Base-by-base conservation (phyloP, 2,113 vertebrate genomes). In the Bambusicola thoracicus region DNA sequence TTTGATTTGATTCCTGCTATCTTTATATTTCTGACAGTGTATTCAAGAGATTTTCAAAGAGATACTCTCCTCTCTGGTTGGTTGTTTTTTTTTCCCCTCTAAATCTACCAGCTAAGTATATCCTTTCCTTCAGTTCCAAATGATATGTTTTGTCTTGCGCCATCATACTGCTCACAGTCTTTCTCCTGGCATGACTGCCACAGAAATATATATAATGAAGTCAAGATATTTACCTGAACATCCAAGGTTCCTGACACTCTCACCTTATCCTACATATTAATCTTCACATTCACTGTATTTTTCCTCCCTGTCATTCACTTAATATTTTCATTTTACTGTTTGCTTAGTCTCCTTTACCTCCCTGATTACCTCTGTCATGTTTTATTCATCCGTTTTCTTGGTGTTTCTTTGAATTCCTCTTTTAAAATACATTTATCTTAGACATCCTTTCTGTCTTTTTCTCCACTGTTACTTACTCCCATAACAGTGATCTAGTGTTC, bases 281-380 rank as follows among this genome's bases (percentile, higher is more conserved):
- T 83, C 91, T 91, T 67, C 70, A 89, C 53, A 69, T 92, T 69
- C 53, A 7, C 16, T 13, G 9, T n/a, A 65, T 70, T 92, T 94
- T 72, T 68, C 17, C 27, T 82, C 43, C 29, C 38, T 78, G 14
- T 61, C 49, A 3, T 63, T 93, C 65, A 59, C 49, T 92, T 89
- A 80, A 24, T 87, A 81, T 91, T 95, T 96, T 91, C 46, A 75
- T 43, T 68, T 89, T 94, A 96, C 67, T 81, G 56, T 18, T 89
- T 67, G 22, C 49, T 94, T 93, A 87, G 81, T 76, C 58, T 89
- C 70, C 65, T 79, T 82, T 89, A 75, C 78, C 18, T 79, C 75
- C 84, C 46, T 94, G 78, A 93, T 90, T 93, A 48, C 59, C 44
- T 91, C 73, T 80, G 55, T 90, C 79, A 91, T 80, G 75, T 94